phyloP scores from a whole-genome alignment of 2,113 vertebrate genomes.

The Podiceps cristatus region DNA sequence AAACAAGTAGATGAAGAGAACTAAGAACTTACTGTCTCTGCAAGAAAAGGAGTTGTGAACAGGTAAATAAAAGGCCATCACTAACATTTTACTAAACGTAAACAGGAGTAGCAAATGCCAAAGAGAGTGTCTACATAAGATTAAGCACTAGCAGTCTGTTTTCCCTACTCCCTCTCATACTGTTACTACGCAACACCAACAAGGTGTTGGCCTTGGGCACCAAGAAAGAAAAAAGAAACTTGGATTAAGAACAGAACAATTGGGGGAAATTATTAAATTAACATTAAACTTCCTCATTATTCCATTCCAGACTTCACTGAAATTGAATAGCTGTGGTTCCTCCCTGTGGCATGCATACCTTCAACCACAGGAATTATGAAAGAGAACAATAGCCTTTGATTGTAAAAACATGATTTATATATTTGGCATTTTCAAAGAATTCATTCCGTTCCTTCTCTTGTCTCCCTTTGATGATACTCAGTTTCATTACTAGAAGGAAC shows the following conservation, averaged over 20 bases:
- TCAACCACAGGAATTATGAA: slow-evolving; percentile 28
- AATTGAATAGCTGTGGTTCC: slow-evolving; percentile 19
- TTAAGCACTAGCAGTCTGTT: neutral
- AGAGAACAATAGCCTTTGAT: slow-evolving; percentile 41
- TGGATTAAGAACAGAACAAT: slow-evolving; percentile 56
- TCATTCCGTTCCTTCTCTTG: neutral
- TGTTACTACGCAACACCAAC: neutral
- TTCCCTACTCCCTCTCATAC: neutral
- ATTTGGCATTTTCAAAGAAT: slow-evolving; percentile 23
- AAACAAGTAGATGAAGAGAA: neutral
- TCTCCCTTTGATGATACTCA: slow-evolving; percentile 1
- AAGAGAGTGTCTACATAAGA: neutral
- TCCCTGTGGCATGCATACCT: slow-evolving; percentile 33
- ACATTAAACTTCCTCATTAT: slow-evolving; percentile 49
- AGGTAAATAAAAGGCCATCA: neutral
- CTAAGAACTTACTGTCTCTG: neutral
- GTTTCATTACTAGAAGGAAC: neutral
- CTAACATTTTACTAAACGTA: neutral
- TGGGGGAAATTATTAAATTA: slow-evolving; percentile 61
- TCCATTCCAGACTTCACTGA: slow-evolving; percentile 25
- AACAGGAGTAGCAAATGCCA: neutral
- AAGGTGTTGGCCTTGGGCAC: slow-evolving; percentile 27
- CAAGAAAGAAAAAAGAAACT: slow-evolving; percentile 52
- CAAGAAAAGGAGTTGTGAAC: neutral
- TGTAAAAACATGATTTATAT: slow-evolving; percentile 24